Evolutionary conservation across 2,888 invertebrate genomes (phyloP), one percentile per base, ranked within the genome.

Genomic region (Phlogophora meticulosa): DNA sequence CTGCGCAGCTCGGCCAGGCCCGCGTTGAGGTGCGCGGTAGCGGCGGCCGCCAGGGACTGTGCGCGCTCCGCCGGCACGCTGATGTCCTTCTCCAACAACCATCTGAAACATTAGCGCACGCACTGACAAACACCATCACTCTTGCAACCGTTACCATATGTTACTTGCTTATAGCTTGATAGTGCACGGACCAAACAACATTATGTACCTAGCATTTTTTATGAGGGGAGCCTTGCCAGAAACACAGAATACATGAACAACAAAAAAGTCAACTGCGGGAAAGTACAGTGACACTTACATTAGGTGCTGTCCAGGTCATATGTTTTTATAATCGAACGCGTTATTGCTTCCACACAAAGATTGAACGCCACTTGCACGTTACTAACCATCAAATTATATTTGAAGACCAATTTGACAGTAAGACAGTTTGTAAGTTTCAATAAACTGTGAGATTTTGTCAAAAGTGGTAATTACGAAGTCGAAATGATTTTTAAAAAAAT

Each of bases 51-150:
- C 83, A 98, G 96, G 90, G 98, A 97, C 96, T 98, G 98, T 78
- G 98, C 98, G 95, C 98, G 98, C 87, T 99, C 99, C 91, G 98
- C 97, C 62, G 99, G 97, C 91, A 99, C 95, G 87, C 97, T 97
- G 85, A 99, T 95, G 91, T 99, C 99, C 91, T 97, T 89, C 88
- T 99, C 99, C 96, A 99, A 96, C 92, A 98, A 97, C 92, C 93
- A 94, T 83, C 95, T 95, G 93, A 2, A 87, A 87, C 28, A 46
- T 10, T 0, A 22, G 11, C 32, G 46, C 49, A 43, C 40, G 4
- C 11, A 24, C 2, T 61, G 22, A 61, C 45, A 15, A 34, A 17
- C 43, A 61, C 61, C 17, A 7, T 15, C 17, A 11, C 24, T 17
- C 32, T n/a, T 10, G 9, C 32, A 13, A 32, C 61, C 20, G 20